Evolutionary conservation across 1,140 invertebrate species (phyloP).

Genomic region (Pseudomyrmex gracilis): DNA sequence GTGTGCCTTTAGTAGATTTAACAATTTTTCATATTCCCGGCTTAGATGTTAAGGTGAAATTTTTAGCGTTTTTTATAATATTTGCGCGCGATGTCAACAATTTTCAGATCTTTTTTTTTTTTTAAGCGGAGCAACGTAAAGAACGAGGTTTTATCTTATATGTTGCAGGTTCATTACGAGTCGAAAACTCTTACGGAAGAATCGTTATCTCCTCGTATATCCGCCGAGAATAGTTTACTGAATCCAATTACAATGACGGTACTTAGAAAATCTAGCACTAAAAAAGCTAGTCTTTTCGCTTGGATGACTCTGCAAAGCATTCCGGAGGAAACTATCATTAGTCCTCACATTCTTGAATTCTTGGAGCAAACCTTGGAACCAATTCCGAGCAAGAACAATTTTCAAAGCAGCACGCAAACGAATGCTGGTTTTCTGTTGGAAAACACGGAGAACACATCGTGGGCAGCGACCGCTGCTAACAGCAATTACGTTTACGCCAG

Average conservation of each 20-base stretch:
- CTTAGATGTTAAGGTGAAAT: conserved; percentile 94
- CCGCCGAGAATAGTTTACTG: conserved; percentile 75
- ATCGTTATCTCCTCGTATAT: conserved; percentile 77
- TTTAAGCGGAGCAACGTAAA: conserved; percentile 15
- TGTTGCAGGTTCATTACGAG: conserved; percentile 92
- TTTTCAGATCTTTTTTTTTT: neutral
- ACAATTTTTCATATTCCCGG: conserved; percentile 98
- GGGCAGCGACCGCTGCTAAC: conserved; percentile 85
- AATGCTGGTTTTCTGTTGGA: conserved; percentile 79
- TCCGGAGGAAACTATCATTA: conserved; percentile 97
- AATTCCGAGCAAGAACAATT: conserved; percentile 90
- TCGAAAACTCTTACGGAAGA: conserved; percentile 92
- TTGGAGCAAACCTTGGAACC: conserved; percentile 97
- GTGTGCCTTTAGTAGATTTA: conserved; percentile 89
- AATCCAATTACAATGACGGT: conserved; percentile 76
- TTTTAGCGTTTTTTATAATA: conserved; percentile 15
- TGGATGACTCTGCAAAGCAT: conserved; percentile 98
- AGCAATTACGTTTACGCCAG: conserved; percentile 95
- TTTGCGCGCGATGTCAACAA: neutral
- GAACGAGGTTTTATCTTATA: neutral
- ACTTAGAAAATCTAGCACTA: conserved; percentile 89
- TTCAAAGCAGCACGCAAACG: conserved; percentile 81
- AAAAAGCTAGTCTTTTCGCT: conserved; percentile 97
- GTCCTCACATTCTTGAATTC: conserved; percentile 97
- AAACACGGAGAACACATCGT: conserved; percentile 82